These are phyloP conservation scores for Karalla daura DNA, from an alignment of 2,797 vertebrate species.

Conservation along the genomic window DNA sequence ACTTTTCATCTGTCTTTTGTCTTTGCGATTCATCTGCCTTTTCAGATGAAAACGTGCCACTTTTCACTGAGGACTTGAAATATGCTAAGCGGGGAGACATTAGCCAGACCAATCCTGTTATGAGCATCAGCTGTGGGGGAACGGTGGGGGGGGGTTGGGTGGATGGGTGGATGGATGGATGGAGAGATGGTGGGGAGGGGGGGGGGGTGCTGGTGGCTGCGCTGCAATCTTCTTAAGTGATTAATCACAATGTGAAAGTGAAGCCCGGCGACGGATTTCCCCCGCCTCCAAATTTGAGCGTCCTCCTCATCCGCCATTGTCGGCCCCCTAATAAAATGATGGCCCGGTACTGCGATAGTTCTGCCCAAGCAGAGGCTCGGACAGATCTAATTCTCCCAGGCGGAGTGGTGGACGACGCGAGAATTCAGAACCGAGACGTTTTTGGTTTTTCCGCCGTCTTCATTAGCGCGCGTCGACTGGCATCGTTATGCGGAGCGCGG, in stretches of 20 bases:
- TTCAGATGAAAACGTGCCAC: conserved; percentile 80
- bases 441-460: conserved; percentile 5
- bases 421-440: not conserved
- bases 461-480: conserved; percentile 43
- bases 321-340: too few species aligned
- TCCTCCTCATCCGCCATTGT: conserved; percentile 35
- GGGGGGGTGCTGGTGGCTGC: not conserved
- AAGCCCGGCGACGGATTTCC: conserved; percentile 69
- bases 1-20: conserved; percentile 78
- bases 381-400: too few species aligned
- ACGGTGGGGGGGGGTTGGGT: not conserved
- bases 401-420: too few species aligned
- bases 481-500: conserved; percentile 62
- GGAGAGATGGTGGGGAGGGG: conserved; percentile 11
- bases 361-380: not conserved
- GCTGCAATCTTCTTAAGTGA: conserved; percentile 81
- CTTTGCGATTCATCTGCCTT: conserved; percentile 66
- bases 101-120: conserved; percentile 84
- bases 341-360: too few species aligned
- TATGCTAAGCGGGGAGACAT: conserved; percentile 77
- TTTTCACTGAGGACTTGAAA: conserved; percentile 67
- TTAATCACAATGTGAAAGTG: conserved; percentile 85
- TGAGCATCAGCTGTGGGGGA: conserved; percentile 58
- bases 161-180: conserved; percentile 5
- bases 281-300: conserved; percentile 61